Percentiles rank a stretch among this genome's conserved stretches.
phyloP scores from a whole-genome alignment of 92 coral and sea anemone species.

The Scolanthus callimorphus region DNA sequence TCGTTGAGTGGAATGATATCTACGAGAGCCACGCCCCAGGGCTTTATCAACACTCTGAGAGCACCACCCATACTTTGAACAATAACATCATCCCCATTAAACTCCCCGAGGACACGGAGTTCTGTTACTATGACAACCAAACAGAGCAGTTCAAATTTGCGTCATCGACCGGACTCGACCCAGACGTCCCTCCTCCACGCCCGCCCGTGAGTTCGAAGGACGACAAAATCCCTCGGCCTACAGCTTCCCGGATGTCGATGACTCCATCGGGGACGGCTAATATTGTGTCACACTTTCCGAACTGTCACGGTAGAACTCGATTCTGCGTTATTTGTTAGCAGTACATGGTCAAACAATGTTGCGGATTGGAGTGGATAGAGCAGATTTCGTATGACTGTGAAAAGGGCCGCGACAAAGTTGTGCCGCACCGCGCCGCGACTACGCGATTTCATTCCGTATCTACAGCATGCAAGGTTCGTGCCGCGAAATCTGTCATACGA shows the following conservation, averaged over 20 bases:
- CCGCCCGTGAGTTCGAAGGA: slow-evolving; percentile 52
- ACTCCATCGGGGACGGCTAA: slow-evolving; percentile 35
- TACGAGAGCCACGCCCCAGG: slow-evolving; percentile 47
- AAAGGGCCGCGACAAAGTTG: no score
- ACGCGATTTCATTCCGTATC: no score
- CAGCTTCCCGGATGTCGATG: slow-evolving; percentile 28
- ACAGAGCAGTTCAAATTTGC: slow-evolving; percentile 46
- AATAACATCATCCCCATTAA: slow-evolving; percentile 59
- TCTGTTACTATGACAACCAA: slow-evolving; percentile 37
- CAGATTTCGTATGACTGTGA: no score
- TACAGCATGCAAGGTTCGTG: no score
- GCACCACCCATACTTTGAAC: slow-evolving; percentile 69
- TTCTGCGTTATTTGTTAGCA: slow-evolving; percentile 85
- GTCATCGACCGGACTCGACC: slow-evolving; percentile 45
- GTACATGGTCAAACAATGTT: no score
- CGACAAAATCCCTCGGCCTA: slow-evolving; percentile 44
- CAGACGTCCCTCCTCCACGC: slow-evolving; percentile 54
- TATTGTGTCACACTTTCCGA: slow-evolving; percentile 52
- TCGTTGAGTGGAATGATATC: slow-evolving; percentile 71
- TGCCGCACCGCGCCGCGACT: no score
- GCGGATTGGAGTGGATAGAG: no score
- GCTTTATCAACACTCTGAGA: slow-evolving; percentile 66
- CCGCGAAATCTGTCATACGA: no score
- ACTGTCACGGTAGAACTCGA: slow-evolving; percentile 76
- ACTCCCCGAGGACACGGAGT: slow-evolving; percentile 33